These are phyloP conservation scores for Brachyptera risi DNA, from an alignment of 2,888 invertebrate species.

Conservation along the genomic window DNA sequence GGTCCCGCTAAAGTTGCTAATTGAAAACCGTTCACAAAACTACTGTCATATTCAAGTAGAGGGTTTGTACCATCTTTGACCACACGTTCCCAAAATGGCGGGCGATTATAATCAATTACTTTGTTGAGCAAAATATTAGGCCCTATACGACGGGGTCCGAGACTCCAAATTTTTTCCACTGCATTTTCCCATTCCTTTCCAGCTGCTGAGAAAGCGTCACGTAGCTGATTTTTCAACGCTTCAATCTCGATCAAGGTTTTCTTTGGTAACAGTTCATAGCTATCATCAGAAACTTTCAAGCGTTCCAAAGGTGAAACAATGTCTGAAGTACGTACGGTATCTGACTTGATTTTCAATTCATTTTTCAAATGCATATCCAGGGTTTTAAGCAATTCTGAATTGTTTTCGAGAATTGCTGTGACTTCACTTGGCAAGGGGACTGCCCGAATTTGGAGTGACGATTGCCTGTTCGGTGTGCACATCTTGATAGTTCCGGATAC, in stretches of 20 bases:
- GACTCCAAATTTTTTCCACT: slow-evolving; percentile 77
- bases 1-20: slow-evolving; percentile 86
- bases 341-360: background rate
- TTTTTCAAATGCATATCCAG: slow-evolving; percentile 20
- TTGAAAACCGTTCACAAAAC: slow-evolving; percentile 83
- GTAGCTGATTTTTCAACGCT: slow-evolving; percentile 54
- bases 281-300: no score
- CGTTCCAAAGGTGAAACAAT: no score
- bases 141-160: slow-evolving; percentile 82
- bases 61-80: slow-evolving; percentile 29
- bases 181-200: slow-evolving; percentile 52
- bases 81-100: slow-evolving; percentile 49
- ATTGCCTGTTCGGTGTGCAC: slow-evolving; percentile 67
- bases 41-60: slow-evolving; percentile 56
- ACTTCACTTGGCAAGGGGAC: slow-evolving; percentile 70
- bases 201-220: slow-evolving; percentile 55
- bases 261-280: slow-evolving; percentile 26
- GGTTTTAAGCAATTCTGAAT: slow-evolving; percentile 59
- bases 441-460: slow-evolving; percentile 66
- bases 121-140: slow-evolving; percentile 81
- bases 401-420: slow-evolving; percentile 65
- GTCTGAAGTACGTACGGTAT: background rate
- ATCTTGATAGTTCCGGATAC: slow-evolving; percentile 48
- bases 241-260: slow-evolving; percentile 48
- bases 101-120: slow-evolving; percentile 60